Evolutionary conservation across 2,797 vertebrate species (phyloP).

Genomic region (Gallinago nigripennis): DNA sequence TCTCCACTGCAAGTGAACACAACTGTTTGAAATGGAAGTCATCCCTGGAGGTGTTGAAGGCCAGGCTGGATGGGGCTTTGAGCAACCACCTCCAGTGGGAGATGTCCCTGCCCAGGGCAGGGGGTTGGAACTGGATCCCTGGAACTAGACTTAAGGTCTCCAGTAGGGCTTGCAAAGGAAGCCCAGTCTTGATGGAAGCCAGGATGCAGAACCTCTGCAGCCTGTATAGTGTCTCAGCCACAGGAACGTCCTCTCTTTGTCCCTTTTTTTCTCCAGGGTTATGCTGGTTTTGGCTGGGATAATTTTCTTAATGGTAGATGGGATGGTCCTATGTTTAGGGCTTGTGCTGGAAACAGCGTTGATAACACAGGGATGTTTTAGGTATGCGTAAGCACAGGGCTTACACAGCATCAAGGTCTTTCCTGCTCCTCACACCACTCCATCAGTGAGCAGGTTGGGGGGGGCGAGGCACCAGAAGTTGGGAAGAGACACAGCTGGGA

Average conservation of each 20-base stretch:
- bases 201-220: neutral
- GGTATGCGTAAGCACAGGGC: neutral
- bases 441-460: neutral
- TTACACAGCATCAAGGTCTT: neutral
- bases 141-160: too few relatives aligned
- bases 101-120: too few relatives aligned
- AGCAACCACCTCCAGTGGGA: too few relatives aligned
- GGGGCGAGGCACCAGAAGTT: neutral
- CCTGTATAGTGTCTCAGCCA: neutral
- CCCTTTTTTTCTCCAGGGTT: neutral
- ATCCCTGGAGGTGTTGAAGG: too few relatives aligned
- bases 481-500: neutral
- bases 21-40: accelerated
- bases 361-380: neutral
- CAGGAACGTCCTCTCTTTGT: neutral
- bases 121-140: too few relatives aligned
- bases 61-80: too few relatives aligned
- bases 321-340: neutral
- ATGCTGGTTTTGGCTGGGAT: neutral
- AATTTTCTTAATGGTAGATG: neutral
- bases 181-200: too few relatives aligned
- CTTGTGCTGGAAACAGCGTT: neutral
- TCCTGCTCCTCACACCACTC: neutral
- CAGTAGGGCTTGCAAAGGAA: neutral
- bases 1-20: neutral